Percentiles rank a stretch among this genome's conserved stretches.
These are phyloP conservation scores for Dryoscopus gambensis DNA, from an alignment of 2,113 vertebrate genomes.

Conservation along the genomic window DNA sequence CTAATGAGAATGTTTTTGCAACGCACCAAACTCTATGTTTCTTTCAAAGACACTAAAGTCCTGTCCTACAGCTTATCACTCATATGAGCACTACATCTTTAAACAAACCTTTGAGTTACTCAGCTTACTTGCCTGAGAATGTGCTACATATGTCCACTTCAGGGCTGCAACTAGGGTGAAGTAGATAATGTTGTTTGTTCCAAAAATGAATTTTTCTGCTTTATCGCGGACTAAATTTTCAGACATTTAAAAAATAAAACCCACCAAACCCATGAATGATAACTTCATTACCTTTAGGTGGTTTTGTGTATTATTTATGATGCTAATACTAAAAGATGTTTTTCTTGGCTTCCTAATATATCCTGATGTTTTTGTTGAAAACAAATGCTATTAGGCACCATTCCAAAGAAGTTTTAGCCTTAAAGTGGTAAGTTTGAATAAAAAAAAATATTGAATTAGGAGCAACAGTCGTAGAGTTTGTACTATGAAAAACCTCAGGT, in stretches of 20 bases:
- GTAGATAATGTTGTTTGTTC: neutral
- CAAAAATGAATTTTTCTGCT: neutral
- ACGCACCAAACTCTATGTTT: neutral
- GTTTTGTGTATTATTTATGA: neutral
- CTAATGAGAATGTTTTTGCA: neutral
- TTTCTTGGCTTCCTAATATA: neutral
- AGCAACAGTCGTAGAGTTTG: neutral
- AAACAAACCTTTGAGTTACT: neutral
- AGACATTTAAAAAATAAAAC: neutral
- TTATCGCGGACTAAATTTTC: neutral
- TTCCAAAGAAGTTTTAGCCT: neutral
- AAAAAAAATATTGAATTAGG: neutral
- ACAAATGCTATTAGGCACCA: neutral
- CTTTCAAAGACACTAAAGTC: neutral
- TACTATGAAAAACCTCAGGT: neutral
- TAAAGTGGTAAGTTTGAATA: neutral
- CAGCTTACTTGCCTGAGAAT: neutral
- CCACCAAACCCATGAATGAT: neutral
- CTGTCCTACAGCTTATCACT: rapidly evolving
- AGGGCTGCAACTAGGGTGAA: neutral
- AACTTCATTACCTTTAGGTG: neutral
- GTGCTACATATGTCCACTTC: neutral
- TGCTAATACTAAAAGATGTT: neutral
- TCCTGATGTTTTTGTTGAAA: neutral
- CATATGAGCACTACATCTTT: rapidly evolving